Percentiles rank a stretch among this genome's conserved stretches.
Conservation (phyloP, 2,797 vertebrate genomes). For the Melanotaenia pygmaea region DNA sequence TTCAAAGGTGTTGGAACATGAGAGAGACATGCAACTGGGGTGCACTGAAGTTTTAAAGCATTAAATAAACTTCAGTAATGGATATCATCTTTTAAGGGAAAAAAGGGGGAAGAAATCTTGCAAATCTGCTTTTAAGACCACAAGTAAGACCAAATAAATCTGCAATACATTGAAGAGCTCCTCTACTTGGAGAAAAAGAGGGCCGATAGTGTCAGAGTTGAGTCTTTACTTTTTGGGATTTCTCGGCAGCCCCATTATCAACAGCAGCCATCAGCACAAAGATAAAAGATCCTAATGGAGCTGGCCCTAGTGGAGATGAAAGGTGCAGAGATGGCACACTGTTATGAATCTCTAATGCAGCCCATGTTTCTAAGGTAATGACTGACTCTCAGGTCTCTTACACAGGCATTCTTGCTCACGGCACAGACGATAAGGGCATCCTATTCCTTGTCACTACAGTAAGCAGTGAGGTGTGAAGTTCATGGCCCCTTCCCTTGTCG, state of each 20-base stretch:
- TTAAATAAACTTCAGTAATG: conserved; percentile 7
- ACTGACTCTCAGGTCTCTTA: conserved; percentile 75
- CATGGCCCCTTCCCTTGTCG: conserved; percentile 46
- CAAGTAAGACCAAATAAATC: conserved; percentile 30
- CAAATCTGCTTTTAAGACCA: conserved; percentile 33
- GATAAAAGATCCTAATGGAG: conserved; percentile 85
- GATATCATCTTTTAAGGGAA: conserved; percentile 25
- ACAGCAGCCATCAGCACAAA: conserved; percentile 83
- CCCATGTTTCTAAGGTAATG: conserved; percentile 80
- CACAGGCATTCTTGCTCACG: conserved; percentile 69
- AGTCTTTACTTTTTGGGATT: conserved; percentile 83
- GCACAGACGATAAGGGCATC: conserved; percentile 64
- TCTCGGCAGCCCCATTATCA: conserved; percentile 84
- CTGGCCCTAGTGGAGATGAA: conserved; percentile 82
- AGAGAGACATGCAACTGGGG: conserved; percentile 13
- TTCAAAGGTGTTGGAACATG: conserved; percentile 20
- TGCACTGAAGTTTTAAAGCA: conserved; percentile 32
- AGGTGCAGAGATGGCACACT: conserved; percentile 80
- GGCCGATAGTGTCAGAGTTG: conserved; percentile 73
- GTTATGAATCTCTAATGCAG: conserved; percentile 81
- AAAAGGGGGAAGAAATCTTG: conserved; percentile 4
- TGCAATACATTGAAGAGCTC: conserved; percentile 54
- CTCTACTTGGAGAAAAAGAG: conserved; percentile 61
- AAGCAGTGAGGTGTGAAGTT: conserved; percentile 68
- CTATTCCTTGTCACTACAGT: conserved; percentile 67